These are phyloP conservation scores for Drosophila varians DNA, from an alignment of 1,140 invertebrate species.

Conservation along the genomic window DNA sequence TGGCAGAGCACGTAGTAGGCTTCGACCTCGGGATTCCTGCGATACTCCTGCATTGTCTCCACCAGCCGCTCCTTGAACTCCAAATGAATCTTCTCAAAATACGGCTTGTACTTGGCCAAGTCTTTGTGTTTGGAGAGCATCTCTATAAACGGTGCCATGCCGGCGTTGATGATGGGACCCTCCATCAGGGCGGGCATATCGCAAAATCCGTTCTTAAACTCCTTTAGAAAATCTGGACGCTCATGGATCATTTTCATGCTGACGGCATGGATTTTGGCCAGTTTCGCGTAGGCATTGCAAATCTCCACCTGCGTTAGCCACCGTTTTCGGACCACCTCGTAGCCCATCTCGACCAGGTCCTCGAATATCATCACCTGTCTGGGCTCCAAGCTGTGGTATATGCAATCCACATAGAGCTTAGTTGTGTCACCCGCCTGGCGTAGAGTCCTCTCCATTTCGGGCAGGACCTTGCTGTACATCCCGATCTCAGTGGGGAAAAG, in stretches of 20 bases:
- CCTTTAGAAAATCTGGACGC: constrained; percentile 38
- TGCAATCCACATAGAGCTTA: constrained; percentile 27
- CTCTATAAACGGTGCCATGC: constrained; percentile 33
- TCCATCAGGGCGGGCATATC: constrained; percentile 13
- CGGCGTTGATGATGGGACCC: constrained; percentile 26
- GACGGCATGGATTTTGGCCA: constrained; percentile 62
- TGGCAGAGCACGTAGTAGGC: constrained; percentile 55
- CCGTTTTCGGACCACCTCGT: constrained; percentile 45
- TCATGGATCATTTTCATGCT: constrained; percentile 49
- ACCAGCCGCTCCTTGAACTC: constrained; percentile 7
- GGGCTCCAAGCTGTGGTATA: constrained; percentile 49
- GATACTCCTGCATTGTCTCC: constrained; percentile 37
- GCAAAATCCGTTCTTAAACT: constrained; percentile 25
- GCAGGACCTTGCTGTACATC: constrained; percentile 56
- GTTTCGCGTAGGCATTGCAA: constrained; percentile 26
- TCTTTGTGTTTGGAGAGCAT: constrained; percentile 36
- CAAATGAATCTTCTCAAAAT: constrained; percentile 28
- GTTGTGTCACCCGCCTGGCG: constrained; percentile 32
- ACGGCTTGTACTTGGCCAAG: constrained; percentile 42
- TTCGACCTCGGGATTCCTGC: constrained; percentile 12
- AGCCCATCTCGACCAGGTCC: constrained; percentile 55
- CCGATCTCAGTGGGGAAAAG: constrained; percentile 64
- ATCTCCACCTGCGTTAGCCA: constrained; percentile 34
- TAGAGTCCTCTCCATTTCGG: constrained; percentile 50
- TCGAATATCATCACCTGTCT: constrained; percentile 57